Percentiles rank a stretch among this genome's conserved stretches.
Evolutionary conservation across 1,140 invertebrate genomes (phyloP).

Genomic region (Nasonia giraulti): DNA sequence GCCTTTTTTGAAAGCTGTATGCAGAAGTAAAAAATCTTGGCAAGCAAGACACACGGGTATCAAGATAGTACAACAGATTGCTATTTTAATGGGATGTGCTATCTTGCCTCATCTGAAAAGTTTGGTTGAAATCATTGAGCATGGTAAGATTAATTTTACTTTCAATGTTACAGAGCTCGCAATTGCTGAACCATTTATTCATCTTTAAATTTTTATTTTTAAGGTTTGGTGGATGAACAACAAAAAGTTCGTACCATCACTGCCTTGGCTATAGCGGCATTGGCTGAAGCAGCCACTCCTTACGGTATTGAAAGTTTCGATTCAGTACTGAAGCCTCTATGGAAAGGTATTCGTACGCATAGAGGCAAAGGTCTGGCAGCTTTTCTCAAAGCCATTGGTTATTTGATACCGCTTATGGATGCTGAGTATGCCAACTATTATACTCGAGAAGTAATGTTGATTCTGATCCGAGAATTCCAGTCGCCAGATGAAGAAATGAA

Average conservation of each 20-base stretch:
- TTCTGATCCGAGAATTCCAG: conserved; percentile 99
- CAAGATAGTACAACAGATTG: conserved; percentile 99
- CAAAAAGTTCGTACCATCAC: conserved; percentile 97
- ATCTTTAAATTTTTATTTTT: conserved; percentile 42
- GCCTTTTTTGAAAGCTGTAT: conserved; percentile 99
- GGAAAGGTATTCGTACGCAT: conserved; percentile 99
- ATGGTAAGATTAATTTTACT: conserved; percentile 79
- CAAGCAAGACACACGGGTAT: conserved; percentile 99
- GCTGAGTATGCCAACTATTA: conserved; percentile 99
- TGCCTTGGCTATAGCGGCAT: conserved; percentile 96
- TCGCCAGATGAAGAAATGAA: conserved; percentile 99
- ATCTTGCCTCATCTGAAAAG: conserved; percentile 98
- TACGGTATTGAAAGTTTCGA: conserved; percentile 99
- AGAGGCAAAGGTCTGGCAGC: conserved; percentile 99
- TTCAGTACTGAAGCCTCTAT: conserved; percentile 98
- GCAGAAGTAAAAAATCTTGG: conserved; percentile 99
- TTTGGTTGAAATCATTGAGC: conserved; percentile 99
- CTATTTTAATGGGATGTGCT: conserved; percentile 99
- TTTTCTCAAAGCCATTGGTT: conserved; percentile 99
- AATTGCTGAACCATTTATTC: conserved; percentile 9
- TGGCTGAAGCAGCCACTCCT: conserved; percentile 98
- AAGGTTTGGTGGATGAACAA: conserved; percentile 87
- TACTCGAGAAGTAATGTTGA: conserved; percentile 99
- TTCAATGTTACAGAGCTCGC: not conserved
- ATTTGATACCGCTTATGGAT: conserved; percentile 99